Percentiles rank a stretch among this genome's conserved stretches.
These are phyloP conservation scores for Sicus ferrugineus DNA, from an alignment of 2,888 invertebrate species.

Conservation along the genomic window DNA sequence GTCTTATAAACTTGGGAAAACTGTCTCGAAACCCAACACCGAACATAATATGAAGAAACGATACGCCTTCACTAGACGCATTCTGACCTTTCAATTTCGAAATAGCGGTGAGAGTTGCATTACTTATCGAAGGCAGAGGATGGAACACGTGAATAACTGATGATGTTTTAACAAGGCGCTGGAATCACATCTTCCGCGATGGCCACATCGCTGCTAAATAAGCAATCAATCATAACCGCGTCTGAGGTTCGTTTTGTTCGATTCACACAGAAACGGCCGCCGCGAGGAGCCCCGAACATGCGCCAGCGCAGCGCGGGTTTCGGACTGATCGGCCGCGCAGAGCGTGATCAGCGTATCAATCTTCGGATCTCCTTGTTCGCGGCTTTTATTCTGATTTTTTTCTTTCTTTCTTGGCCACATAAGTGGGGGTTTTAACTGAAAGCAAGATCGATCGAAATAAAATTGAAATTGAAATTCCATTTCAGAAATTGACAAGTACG, in stretches of 20 bases:
- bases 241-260: conserved; percentile 28
- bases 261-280: not conserved
- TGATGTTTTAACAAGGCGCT: conserved; percentile 57
- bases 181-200: conserved; percentile 42
- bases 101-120: conserved; percentile 46
- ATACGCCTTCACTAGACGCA: not conserved
- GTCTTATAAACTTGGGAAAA: too few species aligned
- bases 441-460: conserved; percentile 60
- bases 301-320: conserved; percentile 38
- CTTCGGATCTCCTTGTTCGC: conserved; percentile 48
- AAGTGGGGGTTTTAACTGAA: conserved; percentile 20
- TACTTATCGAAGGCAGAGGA: conserved; percentile 20
- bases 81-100: conserved; percentile 14
- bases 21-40: too few species aligned
- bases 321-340: conserved; percentile 37
- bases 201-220: conserved; percentile 47
- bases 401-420: conserved; percentile 32
- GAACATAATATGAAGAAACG: not conserved
- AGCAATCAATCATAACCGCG: conserved; percentile 56
- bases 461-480: conserved; percentile 58
- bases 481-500: conserved; percentile 60
- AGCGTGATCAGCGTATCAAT: conserved; percentile 61
- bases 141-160: conserved; percentile 42
- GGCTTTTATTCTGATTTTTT: conserved; percentile 34
- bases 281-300: conserved; percentile 33